These are phyloP conservation scores for Bubo bubo DNA, from an alignment of 2,113 vertebrate genomes.

Conservation along the genomic window DNA sequence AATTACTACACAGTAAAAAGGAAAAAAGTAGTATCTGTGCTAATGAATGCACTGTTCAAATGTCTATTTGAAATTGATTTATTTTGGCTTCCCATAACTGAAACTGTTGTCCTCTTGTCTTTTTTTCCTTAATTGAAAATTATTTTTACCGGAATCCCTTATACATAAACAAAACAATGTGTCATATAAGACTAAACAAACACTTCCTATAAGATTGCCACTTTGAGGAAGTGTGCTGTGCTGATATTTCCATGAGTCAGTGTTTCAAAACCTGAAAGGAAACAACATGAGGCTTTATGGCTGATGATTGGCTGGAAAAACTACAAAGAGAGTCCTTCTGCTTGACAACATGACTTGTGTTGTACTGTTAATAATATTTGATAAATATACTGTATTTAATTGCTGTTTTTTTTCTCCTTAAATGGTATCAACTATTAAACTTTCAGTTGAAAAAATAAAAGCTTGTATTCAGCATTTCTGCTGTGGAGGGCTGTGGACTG, in stretches of 20 bases:
- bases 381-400: constrained; percentile 37
- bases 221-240: constrained; percentile 78
- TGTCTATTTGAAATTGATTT: neutral
- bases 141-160: constrained; percentile 52
- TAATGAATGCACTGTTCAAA: neutral
- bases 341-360: constrained; percentile 20
- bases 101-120: neutral
- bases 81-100: neutral
- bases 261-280: constrained; percentile 79
- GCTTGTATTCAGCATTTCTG: neutral
- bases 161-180: constrained; percentile 64
- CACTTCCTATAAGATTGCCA: constrained; percentile 71
- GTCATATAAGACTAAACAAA: constrained; percentile 64
- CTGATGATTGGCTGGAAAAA: constrained; percentile 79
- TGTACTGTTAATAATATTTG: constrained; percentile 5
- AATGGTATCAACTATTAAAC: neutral
- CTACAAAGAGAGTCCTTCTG: constrained; percentile 71
- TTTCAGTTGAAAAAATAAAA: neutral
- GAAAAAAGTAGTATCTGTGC: neutral
- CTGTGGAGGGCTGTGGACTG: neutral
- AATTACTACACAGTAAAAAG: neutral
- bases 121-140: constrained; percentile 22
- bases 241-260: constrained; percentile 71
- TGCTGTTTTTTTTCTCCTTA: neutral
- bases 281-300: constrained; percentile 71